Evolutionary conservation across 2,113 vertebrate species (phyloP).

Genomic region (Hemiscyllium ocellatum): DNA sequence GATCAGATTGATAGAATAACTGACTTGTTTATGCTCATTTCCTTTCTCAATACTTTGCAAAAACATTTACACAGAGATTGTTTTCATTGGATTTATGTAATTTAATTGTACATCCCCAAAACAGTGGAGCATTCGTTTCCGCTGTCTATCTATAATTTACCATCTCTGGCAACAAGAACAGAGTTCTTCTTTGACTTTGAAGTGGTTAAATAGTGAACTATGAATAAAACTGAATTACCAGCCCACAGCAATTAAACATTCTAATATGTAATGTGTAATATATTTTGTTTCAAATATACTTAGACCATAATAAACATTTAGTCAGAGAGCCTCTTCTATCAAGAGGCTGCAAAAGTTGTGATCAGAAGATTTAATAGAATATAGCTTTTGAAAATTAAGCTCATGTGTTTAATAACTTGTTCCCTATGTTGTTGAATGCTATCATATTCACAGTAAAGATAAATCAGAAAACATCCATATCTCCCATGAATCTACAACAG

Average conservation of each 20-base stretch:
- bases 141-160: constrained; percentile 24
- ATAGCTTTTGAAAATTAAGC: constrained; percentile 12
- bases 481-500: neutral
- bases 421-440: neutral
- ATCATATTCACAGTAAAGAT: constrained; percentile 1
- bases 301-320: constrained; percentile 21
- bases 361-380: constrained; percentile 6
- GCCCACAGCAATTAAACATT: constrained; percentile 21
- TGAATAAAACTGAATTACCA: constrained; percentile 34
- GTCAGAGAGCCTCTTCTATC: too few species aligned
- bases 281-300: constrained; percentile 30
- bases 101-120: constrained; percentile 34
- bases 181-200: constrained; percentile 33
- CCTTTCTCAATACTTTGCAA: constrained; percentile 16
- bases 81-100: constrained; percentile 37
- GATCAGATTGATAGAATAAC: neutral
- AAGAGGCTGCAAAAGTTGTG: neutral
- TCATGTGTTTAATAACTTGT: neutral
- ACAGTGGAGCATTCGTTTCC: constrained; percentile 1
- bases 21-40: constrained; percentile 11
- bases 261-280: constrained; percentile 9
- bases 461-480: neutral
- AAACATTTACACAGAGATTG: neutral
- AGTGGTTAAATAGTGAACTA: constrained; percentile 25
- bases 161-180: constrained; percentile 34